These are phyloP conservation scores for Anomalospiza imberbis DNA, from an alignment of 2,797 vertebrate genomes.

Conservation along the genomic window DNA sequence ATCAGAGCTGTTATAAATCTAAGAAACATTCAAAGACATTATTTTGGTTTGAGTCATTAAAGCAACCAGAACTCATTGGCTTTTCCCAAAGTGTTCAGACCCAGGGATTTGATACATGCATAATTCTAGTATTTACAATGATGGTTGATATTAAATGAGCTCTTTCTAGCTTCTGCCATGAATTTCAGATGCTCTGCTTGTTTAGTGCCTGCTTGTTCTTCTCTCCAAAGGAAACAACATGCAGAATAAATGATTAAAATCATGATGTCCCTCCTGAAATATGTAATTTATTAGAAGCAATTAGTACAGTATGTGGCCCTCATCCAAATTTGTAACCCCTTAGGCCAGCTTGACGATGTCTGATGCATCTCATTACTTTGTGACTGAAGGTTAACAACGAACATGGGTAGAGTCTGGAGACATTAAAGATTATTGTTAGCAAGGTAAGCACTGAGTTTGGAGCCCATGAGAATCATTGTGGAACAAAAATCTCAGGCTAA, in stretches of 20 bases:
- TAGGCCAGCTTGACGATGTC: conserved; percentile 39
- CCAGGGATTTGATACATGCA: conserved; percentile 32
- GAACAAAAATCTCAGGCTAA: neutral
- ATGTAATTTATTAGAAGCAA: conserved; percentile 68
- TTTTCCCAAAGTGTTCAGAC: conserved; percentile 28
- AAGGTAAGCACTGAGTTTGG: neutral
- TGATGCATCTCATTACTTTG: conserved; percentile 60
- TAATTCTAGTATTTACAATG: conserved; percentile 39
- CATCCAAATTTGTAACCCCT: conserved; percentile 58
- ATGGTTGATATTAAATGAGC: conserved; percentile 41
- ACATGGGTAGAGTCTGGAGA: neutral
- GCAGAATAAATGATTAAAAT: conserved; percentile 68
- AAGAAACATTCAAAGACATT: neutral
- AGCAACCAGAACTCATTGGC: neutral
- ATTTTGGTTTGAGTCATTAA: conserved; percentile 20
- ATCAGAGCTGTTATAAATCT: neutral
- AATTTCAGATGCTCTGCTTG: conserved; percentile 37
- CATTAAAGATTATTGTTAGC: conserved; percentile 9
- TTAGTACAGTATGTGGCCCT: conserved; percentile 57
- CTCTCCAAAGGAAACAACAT: conserved; percentile 58
- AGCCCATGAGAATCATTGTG: neutral
- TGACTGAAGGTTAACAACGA: conserved; percentile 52
- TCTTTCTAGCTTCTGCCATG: conserved; percentile 41
- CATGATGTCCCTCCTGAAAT: conserved; percentile 57
- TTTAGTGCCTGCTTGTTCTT: conserved; percentile 33